phyloP scores from a whole-genome alignment of 2,888 invertebrate genomes.

The Philaethria dido region DNA sequence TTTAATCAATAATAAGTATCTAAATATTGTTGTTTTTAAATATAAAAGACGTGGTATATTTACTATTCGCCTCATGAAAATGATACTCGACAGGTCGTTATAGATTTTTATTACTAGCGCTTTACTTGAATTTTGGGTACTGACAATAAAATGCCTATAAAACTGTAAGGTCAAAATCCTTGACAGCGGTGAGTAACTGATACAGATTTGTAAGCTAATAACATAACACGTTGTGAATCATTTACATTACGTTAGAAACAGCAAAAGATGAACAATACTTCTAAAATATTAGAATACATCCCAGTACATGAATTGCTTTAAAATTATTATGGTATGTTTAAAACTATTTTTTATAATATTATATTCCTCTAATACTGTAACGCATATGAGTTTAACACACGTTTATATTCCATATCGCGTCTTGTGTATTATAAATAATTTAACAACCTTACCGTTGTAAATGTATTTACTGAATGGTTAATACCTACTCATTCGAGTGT shows the following conservation, averaged over 20 bases:
- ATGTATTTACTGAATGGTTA: neutral
- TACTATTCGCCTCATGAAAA: constrained; percentile 24
- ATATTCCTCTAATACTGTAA: constrained; percentile 21
- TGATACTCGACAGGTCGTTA: constrained; percentile 43
- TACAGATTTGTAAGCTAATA: constrained; percentile 57
- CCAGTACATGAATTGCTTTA: too few species aligned
- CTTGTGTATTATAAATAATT: constrained; percentile 32
- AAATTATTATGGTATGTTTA: neutral
- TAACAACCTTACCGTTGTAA: constrained; percentile 13
- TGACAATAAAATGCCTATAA: constrained; percentile 60
- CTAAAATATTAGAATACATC: too few species aligned
- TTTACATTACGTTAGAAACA: constrained; percentile 21
- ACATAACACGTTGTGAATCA: constrained; percentile 56
- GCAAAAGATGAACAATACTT: too few species aligned
- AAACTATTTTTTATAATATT: neutral
- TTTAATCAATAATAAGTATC: neutral
- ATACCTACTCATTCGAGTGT: neutral
- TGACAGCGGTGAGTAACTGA: constrained; percentile 50
- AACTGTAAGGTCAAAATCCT: constrained; percentile 67
- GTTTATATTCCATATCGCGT: constrained; percentile 20
- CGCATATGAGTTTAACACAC: constrained; percentile 27
- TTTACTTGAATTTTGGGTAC: constrained; percentile 47
- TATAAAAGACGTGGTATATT: neutral
- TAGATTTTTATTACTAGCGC: constrained; percentile 58
- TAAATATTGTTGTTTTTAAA: neutral